Percentiles rank a stretch among this genome's conserved stretches.
Evolutionary conservation across 2,888 invertebrate species (phyloP).

Genomic region (Drosophila gaucha): DNA sequence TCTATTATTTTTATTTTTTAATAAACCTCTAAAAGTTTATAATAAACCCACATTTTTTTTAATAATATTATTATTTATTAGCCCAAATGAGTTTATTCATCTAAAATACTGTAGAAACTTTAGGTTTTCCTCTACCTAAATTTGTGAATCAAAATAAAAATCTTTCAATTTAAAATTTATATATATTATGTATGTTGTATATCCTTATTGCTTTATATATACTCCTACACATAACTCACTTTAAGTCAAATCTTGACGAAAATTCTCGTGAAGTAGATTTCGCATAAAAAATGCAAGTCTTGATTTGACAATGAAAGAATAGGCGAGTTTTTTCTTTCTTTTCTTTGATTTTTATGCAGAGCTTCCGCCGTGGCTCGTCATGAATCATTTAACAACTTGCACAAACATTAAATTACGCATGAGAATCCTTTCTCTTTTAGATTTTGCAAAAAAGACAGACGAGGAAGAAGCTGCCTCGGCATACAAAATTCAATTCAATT

Average conservation of each 20-base stretch:
- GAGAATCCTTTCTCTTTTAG: constrained; percentile 47
- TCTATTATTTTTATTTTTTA: too few relatives aligned
- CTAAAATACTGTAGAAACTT: too few relatives aligned
- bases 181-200: too few relatives aligned
- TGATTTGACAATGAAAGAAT: constrained; percentile 27
- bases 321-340: background rate
- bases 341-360: background rate
- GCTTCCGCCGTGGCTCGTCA: constrained; percentile 20
- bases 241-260: background rate
- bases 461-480: constrained; percentile 23
- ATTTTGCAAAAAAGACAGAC: constrained; percentile 12
- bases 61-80: too few relatives aligned
- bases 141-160: too few relatives aligned
- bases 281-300: constrained; percentile 5
- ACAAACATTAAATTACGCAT: constrained; percentile 71
- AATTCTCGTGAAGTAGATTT: background rate
- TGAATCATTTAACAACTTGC: constrained; percentile 71
- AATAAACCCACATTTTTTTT: too few relatives aligned
- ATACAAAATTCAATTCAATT: constrained; percentile 61
- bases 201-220: too few relatives aligned
- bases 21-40: too few relatives aligned
- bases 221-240: background rate
- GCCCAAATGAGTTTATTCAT: too few relatives aligned
- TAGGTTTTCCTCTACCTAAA: too few relatives aligned
- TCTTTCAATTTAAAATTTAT: too few relatives aligned